These are phyloP conservation scores for Gavialis gangeticus DNA, from an alignment of 2,113 vertebrate genomes.

Conservation along the genomic window DNA sequence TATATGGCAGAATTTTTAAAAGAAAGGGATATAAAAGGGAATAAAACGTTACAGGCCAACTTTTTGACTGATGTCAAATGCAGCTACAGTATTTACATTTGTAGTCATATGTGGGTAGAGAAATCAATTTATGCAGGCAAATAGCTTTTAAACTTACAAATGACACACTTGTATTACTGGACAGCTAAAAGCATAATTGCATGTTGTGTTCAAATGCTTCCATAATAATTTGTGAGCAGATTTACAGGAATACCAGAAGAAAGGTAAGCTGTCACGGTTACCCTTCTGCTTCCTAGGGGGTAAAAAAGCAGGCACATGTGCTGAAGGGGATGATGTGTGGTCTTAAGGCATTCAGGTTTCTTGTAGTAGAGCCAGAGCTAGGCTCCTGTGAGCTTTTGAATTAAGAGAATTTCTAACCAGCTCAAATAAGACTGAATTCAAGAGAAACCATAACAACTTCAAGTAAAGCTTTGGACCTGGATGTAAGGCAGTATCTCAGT, in stretches of 20 bases:
- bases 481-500: constrained; percentile 60
- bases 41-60: background rate
- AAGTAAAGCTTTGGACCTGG: constrained; percentile 57
- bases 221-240: too few species aligned
- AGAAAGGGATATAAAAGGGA: background rate
- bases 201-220: too few species aligned
- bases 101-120: background rate
- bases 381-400: too few species aligned
- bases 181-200: background rate
- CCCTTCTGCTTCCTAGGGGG: too few species aligned
- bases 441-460: background rate
- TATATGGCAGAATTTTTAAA: background rate
- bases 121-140: background rate
- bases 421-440: too few species aligned
- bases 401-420: too few species aligned
- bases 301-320: too few species aligned
- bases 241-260: too few species aligned
- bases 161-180: background rate
- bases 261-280: too few species aligned
- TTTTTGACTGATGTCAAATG: background rate
- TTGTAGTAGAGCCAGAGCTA: too few species aligned
- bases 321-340: too few species aligned
- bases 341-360: too few species aligned
- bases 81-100: background rate
- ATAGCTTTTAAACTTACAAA: background rate